phyloP scores from a whole-genome alignment of 2,888 invertebrate species.

The Sturmia bella region DNA sequence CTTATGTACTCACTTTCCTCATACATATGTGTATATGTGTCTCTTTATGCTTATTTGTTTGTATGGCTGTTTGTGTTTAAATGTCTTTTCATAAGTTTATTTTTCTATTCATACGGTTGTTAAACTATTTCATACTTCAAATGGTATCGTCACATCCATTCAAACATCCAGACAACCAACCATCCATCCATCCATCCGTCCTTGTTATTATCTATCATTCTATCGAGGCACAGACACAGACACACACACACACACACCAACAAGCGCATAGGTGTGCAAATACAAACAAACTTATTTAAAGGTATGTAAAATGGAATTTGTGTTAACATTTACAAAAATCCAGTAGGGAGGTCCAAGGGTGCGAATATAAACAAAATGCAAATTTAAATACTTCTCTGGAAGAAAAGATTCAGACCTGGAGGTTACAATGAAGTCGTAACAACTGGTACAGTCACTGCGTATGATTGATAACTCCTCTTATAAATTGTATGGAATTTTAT shows the following conservation, averaged over 20 bases:
- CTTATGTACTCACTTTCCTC: neutral
- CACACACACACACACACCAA: neutral
- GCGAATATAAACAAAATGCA: too few species aligned
- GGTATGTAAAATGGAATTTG: too few species aligned
- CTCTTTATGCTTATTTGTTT: neutral
- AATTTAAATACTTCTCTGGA: too few species aligned
- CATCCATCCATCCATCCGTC: slow-evolving; percentile 47
- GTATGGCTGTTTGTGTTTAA: slow-evolving; percentile 30
- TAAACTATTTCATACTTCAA: slow-evolving; percentile 70
- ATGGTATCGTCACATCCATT: slow-evolving; percentile 58
- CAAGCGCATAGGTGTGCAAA: neutral
- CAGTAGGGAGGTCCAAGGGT: too few species aligned
- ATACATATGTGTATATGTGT: neutral
- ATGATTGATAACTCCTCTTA: too few species aligned
- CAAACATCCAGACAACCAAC: slow-evolving; percentile 49
- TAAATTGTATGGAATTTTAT: too few species aligned
- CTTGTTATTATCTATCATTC: slow-evolving; percentile 49
- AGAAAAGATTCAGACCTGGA: too few species aligned
- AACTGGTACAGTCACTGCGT: too few species aligned
- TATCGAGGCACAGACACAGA: neutral
- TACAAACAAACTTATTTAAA: neutral
- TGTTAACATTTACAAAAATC: too few species aligned
- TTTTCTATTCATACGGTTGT: slow-evolving; percentile 70
- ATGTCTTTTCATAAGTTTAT: slow-evolving; percentile 64
- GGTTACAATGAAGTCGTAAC: too few species aligned